A percentile compares a stretch with the other conserved stretches of the same genome.
Conservation (phyloP, 2,113 vertebrate genomes). For the Corvus cornix region DNA sequence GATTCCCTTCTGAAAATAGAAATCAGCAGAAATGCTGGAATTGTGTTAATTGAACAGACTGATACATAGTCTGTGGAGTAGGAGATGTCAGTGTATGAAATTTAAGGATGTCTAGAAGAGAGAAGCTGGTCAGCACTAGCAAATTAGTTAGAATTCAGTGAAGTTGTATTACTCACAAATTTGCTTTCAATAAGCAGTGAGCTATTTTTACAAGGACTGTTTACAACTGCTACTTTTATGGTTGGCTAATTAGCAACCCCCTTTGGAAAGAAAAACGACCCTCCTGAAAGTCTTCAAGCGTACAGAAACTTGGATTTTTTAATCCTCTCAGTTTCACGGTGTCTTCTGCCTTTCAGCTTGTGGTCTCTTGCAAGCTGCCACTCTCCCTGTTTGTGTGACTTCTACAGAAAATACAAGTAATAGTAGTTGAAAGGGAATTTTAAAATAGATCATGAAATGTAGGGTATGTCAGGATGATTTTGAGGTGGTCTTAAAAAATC, state of each 20-base stretch:
- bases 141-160: background rate
- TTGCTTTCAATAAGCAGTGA: background rate
- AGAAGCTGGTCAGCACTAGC: background rate
- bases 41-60: background rate
- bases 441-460: conserved; percentile 22
- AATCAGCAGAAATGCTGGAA: background rate
- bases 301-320: background rate
- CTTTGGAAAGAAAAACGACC: background rate
- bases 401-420: background rate
- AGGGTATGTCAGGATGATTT: background rate
- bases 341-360: background rate
- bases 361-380: background rate
- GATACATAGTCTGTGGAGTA: background rate
- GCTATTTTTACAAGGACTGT: background rate
- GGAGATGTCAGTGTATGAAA: background rate
- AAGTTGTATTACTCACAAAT: background rate
- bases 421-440: conserved; percentile 1
- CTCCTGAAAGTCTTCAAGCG: background rate
- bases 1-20: background rate
- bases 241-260: background rate
- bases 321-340: background rate
- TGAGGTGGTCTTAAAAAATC: conserved; percentile 27
- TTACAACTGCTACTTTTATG: background rate
- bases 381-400: background rate
- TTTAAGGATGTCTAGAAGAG: background rate